Evolutionary conservation across 2,113 vertebrate species (phyloP), one percentile per base, ranked within the genome.

Genomic region (Chaenocephalus aceratus): DNA sequence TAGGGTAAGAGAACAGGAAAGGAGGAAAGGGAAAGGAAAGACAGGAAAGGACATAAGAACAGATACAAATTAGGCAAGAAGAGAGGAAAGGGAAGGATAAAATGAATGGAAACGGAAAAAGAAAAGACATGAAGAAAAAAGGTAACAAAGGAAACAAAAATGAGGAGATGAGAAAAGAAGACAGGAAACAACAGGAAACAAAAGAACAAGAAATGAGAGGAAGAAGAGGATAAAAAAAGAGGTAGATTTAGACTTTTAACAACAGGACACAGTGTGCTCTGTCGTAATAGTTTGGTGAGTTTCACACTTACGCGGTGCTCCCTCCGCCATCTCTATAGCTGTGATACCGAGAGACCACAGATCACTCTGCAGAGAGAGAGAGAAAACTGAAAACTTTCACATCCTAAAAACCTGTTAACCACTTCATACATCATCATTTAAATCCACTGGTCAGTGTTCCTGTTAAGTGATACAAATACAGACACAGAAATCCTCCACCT

Each of bases 291-390:
- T 26, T 3, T 10, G 46, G 59, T 44, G 45, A 64, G 60, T 18
- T 75, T 75, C 30, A 71, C 93, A 97, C 97, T 98, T 96, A 99
- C 98, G 98, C 79, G 98, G 98, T 52, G 98, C 98, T 57, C 98
- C 98, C 94, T 99, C 98, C 1, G 98, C 98, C 98, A 99, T 99
- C 93, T 99, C 98, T 0, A 99, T 98, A 26, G 98, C 98, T 0
- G 98, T 99, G 94, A 99, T 98, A 74, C 98, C 97, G 89, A 99
- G 90, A 36, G 98, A 99, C 97, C 97, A 99, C 95, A 99, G 77
- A 93, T 99, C 98, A n/a, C 98, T 99, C 98, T 99, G 95, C 65
- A 91, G 71, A 57, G 6, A 92, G 75, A 86, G 52, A 91, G 84
- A 93, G n/a, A 36, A 67, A 54, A 48, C 12, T 66, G 60, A 76